Evolutionary conservation across 2,797 vertebrate species (phyloP).

Genomic region (Ctenopoma multispine): DNA sequence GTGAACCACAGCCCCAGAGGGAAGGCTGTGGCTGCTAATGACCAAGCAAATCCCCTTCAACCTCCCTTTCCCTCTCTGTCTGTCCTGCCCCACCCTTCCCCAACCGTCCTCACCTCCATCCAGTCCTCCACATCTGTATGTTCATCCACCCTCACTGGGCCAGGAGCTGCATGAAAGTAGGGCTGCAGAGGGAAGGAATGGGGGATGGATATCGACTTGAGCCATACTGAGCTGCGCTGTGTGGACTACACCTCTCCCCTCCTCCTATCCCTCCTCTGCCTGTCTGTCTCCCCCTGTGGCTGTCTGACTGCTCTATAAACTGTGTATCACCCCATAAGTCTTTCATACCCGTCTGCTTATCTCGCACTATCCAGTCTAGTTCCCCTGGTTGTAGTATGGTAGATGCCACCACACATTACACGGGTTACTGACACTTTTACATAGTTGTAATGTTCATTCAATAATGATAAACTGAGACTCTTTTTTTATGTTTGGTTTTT

Average conservation of each 20-base stretch:
- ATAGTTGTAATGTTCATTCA: conserved; percentile 72
- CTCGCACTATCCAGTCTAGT: conserved; percentile 48
- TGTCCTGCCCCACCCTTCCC: conserved; percentile 41
- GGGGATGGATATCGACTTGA: conserved; percentile 48
- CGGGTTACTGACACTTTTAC: conserved; percentile 76
- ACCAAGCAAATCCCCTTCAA: conserved; percentile 74
- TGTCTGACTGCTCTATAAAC: conserved; percentile 49
- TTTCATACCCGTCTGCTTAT: conserved; percentile 25
- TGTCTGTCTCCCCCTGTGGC: conserved; percentile 30
- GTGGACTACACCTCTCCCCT: conserved; percentile 65
- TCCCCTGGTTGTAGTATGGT: conserved; percentile 44
- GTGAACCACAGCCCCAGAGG: conserved; percentile 98
- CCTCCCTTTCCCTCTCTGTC: conserved; percentile 24
- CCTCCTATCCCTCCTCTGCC: conserved; percentile 29
- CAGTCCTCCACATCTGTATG: conserved; percentile 52
- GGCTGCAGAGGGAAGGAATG: conserved; percentile 65
- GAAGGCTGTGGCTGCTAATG: conserved; percentile 99
- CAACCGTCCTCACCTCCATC: conserved; percentile 51
- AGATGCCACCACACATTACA: conserved; percentile 57
- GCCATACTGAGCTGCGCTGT: conserved; percentile 82
- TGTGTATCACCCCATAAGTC: conserved; percentile 39
- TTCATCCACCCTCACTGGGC: conserved; percentile 54
- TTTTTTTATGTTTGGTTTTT: conserved; percentile 77
- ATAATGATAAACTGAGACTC: conserved; percentile 81
- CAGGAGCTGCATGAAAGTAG: conserved; percentile 77